phyloP scores from a whole-genome alignment of 2,797 vertebrate genomes.

The Muraenolepis orangiensis region DNA sequence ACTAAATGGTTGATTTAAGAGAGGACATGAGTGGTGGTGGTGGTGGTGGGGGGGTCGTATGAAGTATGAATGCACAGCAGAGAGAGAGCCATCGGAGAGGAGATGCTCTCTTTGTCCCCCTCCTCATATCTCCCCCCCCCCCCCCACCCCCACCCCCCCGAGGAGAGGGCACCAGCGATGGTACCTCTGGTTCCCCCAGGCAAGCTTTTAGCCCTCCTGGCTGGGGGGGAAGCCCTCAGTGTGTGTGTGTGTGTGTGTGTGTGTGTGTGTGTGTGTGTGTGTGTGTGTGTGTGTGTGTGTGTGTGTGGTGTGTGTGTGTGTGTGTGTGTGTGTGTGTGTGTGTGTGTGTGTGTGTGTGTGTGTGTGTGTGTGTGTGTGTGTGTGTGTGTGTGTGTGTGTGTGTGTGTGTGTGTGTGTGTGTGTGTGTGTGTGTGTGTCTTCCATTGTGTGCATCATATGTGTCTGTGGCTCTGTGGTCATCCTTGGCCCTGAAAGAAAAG shows the following conservation, averaged over 20 bases:
- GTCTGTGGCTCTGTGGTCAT: conserved; percentile 64
- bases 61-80: conserved; percentile 57
- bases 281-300: too few relatives aligned
- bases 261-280: too few relatives aligned
- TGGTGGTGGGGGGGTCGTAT: conserved; percentile 52
- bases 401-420: too few relatives aligned
- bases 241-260: too few relatives aligned
- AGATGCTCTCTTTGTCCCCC: conserved; percentile 62
- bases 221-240: conserved; percentile 71
- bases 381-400: too few relatives aligned
- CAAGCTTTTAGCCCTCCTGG: conserved; percentile 69
- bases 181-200: conserved; percentile 56
- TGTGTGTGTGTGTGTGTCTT: conserved; percentile 59
- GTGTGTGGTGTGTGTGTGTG: too few relatives aligned
- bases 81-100: conserved; percentile 45
- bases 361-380: too few relatives aligned
- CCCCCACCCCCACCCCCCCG: conserved; percentile 63
- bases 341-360: too few relatives aligned
- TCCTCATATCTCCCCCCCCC: too few relatives aligned
- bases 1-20: conserved; percentile 29
- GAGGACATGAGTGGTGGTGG: conserved; percentile 62
- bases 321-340: too few relatives aligned
- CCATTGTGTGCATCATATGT: conserved; percentile 67
- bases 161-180: conserved; percentile 59
- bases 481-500: conserved; percentile 62